A percentile compares a stretch with the other conserved stretches of the same genome.
Conservation (phyloP, 1,140 invertebrate species). For the Tetragnatha versicolor region DNA sequence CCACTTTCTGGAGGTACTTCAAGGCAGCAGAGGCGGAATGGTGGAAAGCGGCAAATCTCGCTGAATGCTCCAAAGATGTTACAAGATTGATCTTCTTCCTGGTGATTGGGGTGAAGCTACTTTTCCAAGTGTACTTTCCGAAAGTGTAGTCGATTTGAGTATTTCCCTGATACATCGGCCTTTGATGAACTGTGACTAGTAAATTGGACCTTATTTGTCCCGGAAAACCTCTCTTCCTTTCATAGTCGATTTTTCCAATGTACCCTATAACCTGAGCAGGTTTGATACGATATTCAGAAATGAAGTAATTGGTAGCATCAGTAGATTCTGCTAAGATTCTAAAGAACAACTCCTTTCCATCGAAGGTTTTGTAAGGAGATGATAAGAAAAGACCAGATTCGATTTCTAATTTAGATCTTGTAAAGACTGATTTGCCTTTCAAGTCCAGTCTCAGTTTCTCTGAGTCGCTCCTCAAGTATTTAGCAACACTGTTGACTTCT, state of each 20-base stretch:
- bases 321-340: conserved; percentile 17
- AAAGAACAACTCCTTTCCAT: conserved; percentile 42
- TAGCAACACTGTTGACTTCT: background rate
- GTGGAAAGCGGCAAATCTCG: conserved; percentile 37
- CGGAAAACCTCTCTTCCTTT: conserved; percentile 31
- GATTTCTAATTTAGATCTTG: background rate
- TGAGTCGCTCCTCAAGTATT: background rate
- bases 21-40: conserved; percentile 15
- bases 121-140: conserved; percentile 41
- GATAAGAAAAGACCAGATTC: conserved; percentile 8
- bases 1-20: conserved; percentile 26
- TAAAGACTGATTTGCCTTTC: conserved; percentile 28
- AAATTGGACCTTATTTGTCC: conserved; percentile 32
- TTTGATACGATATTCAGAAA: conserved; percentile 34
- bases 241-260: conserved; percentile 22
- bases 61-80: conserved; percentile 33
- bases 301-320: conserved; percentile 2
- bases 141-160: conserved; percentile 28
- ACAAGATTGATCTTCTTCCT: conserved; percentile 28
- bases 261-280: background rate
- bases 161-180: conserved; percentile 34
- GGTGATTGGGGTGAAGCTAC: conserved; percentile 24
- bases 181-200: conserved; percentile 22
- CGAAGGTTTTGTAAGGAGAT: conserved; percentile 45
- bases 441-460: conserved; percentile 19